Base-by-base conservation (phyloP, 2,797 vertebrate species). In the Sebastes alutus region DNA sequence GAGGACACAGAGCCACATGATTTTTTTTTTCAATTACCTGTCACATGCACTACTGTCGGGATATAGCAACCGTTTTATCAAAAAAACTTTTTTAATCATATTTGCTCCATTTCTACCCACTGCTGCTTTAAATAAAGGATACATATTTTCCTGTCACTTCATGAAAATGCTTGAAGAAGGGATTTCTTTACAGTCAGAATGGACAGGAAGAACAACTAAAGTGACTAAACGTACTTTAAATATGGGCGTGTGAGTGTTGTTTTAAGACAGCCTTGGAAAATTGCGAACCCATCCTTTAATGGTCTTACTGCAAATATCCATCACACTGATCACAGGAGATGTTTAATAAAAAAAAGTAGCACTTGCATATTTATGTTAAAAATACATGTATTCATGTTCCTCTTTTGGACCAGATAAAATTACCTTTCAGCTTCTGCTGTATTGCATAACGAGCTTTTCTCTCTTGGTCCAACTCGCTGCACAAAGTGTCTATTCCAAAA, bases 391-490 rank as follows among this genome's bases (percentile, higher is more conserved):
- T 59, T 66, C 23, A 56, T 78, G 62, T 83, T 87, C 42, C 71
- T 52, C 77, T 61, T 71, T 80, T 82, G 89, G 87, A 87, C 85
- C 90, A 61, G 81, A 87, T 94, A 75, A 95, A 87, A 89, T 92
- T 96, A 98, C 97, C 98, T 98, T 98, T 98, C 66, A 98, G 91
- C 93, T 98, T 98, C 95, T 98, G 97, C 87, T 98, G 97, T 94
- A 98, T 97, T 96, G 97, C 97, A 88, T 97, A 98, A 93, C 97
- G 97, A 80, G 97, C 97, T 89, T 98, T 99, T 93, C 97, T 94
- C 93, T 99, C 97, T 94, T 97, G 97, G 95, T 98, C 97, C 89
- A 99, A 97, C 90, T 99, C 97, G 93, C 96, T 98, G 95, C 97
- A 98, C 93, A 98, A 95, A 81, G 97, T 98, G 90, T 98, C 97